These are phyloP conservation scores for Hydrotaea cyrtoneurina DNA, from an alignment of 2,888 invertebrate genomes.

Conservation along the genomic window DNA sequence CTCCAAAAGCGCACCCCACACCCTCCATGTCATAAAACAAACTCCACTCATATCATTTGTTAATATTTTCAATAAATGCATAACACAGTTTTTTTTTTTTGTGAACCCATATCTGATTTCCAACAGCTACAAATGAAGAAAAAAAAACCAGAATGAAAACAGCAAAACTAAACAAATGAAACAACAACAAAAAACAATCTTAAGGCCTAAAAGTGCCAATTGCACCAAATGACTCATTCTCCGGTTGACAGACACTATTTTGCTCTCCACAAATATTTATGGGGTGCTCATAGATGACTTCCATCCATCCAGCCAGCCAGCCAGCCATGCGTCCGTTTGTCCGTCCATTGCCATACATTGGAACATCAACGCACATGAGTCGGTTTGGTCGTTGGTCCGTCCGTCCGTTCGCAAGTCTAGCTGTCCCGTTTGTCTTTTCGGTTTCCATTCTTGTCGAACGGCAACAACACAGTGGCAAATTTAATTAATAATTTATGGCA, in stretches of 20 bases:
- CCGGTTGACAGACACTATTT: background rate
- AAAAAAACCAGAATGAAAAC: background rate
- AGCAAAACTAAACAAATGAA: background rate
- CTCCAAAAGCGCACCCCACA: background rate
- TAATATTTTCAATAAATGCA: slow-evolving; percentile 2
- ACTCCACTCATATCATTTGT: background rate
- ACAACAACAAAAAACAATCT: background rate
- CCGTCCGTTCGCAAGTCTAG: background rate
- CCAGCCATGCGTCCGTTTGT: background rate
- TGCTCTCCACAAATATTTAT: too few species aligned
- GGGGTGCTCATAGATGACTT: too few species aligned
- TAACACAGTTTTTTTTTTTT: background rate
- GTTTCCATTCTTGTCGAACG: slow-evolving; percentile 2
- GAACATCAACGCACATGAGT: background rate
- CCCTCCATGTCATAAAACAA: background rate
- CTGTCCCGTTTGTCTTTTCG: background rate
- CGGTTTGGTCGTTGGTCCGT: slow-evolving; percentile 9
- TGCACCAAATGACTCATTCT: slow-evolving; percentile 23
- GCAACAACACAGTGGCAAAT: slow-evolving; percentile 67
- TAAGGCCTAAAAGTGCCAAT: background rate
- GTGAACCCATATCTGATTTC: slow-evolving; percentile 1
- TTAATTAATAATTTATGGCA: slow-evolving; percentile 77
- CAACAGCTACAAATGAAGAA: too few species aligned
- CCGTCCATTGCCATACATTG: background rate
- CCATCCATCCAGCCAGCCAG: background rate